phyloP scores from a whole-genome alignment of 2,113 vertebrate species.

The Paramormyrops kingsleyae region DNA sequence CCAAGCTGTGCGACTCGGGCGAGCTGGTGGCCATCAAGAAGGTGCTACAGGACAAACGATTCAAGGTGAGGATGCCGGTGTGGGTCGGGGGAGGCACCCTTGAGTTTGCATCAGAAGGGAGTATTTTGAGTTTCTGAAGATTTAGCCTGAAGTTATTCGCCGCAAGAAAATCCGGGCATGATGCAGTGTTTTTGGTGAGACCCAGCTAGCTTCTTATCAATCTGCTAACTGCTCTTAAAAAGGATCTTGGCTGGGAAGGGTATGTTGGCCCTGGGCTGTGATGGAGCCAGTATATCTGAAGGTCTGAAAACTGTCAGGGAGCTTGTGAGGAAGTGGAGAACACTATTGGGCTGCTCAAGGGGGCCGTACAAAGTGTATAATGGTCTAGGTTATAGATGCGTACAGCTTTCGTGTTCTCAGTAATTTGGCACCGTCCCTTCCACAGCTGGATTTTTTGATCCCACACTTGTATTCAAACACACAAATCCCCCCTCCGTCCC shows the following conservation, averaged over 20 bases:
- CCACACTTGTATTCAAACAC: neutral
- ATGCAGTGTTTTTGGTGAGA: neutral
- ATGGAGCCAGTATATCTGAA: neutral
- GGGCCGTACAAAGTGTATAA: neutral
- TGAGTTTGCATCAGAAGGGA: too few relatives aligned
- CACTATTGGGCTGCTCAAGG: neutral
- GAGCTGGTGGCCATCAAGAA: slow-evolving; percentile 86
- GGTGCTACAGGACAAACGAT: slow-evolving; percentile 84
- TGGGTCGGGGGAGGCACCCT: neutral
- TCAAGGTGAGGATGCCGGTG: slow-evolving; percentile 67
- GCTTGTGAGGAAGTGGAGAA: neutral
- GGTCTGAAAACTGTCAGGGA: neutral
- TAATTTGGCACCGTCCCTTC: neutral
- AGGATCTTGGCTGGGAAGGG: neutral
- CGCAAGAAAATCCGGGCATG: neutral
- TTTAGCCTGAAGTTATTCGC: neutral
- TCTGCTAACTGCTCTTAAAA: neutral
- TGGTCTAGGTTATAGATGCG: neutral
- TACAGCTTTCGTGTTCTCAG: neutral
- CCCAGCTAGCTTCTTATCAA: neutral
- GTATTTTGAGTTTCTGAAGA: neutral
- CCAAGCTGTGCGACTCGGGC: slow-evolving; percentile 81
- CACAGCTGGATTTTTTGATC: neutral
- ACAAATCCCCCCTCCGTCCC: neutral
- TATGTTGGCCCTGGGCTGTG: neutral